Base-by-base conservation (phyloP, 2,888 invertebrate species). In the Caenorhabditis becei region DNA sequence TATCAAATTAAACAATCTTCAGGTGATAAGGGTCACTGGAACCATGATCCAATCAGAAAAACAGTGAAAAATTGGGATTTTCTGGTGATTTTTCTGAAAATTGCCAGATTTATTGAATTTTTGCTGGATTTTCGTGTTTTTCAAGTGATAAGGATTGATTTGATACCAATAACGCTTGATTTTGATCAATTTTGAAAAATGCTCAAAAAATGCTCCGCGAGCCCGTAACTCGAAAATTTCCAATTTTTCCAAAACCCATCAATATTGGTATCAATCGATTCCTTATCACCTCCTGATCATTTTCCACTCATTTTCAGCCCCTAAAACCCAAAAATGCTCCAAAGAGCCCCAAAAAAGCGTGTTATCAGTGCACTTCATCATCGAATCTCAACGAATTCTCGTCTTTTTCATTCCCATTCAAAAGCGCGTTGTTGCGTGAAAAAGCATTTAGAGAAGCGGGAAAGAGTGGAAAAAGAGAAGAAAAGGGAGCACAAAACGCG, bases 361-460 rank as follows among this genome's bases (percentile, higher is more conserved):
- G 20, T 49, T 49, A 20, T 49, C 41, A 41, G 14, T 10, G 10
- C 41, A 41, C 41, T 41, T 8, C 2, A 24, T n/a, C 26, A 56
- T 35, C 56, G 16, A 32, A 56, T 56, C 35, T 56, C 10, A 4
- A 4, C 28, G 14, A 8, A 24, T 53, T 24, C 28, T 16, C 16
- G 10, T 1, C 2, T 16, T 35, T 16, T 35, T 24, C 44, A 23
- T 41, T 41, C 24, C 23, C 37, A 41, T 41, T 41, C 24, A 41
- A 41, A 41, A 44, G 59, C 58, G 59, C 59, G 59, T 59, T 59
- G 59, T 59, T 59, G 59, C 59, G 59, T 59, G 59, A 59, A 59
- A 59, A 41, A 44, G 41, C 59, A 59, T 59, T 41, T 44, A 20
- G 24, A 51, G 51, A 11, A 41, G 24, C 18, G 14, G 51, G 5